Evolutionary conservation across 2,888 invertebrate genomes (phyloP), one percentile per base, ranked within the genome.

Genomic region (Gastrophysa polygoni): DNA sequence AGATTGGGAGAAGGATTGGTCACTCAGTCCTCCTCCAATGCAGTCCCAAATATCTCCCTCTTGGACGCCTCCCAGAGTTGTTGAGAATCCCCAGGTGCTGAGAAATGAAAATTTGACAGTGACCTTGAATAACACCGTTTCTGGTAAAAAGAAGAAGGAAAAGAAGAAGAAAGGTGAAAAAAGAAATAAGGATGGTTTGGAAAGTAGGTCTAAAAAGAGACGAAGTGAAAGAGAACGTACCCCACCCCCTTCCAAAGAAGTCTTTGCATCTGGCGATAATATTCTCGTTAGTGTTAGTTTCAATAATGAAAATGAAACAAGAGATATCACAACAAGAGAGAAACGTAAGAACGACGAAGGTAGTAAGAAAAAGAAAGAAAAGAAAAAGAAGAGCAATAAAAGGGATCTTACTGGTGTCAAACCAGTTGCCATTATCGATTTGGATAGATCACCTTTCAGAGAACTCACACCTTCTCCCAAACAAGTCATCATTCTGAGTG

Each of bases 281-380:
- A 95, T 96, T 74, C 86, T 96, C 67, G 95, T 96, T 10, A 95
- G 94, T 82, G 93, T 96, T 16, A 95, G 93, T 80, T 96, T 95
- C 81, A 91, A 91, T 78, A 92, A 92, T 72, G 87, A 86, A 69
- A 84, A 81, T 66, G 78, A 79, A 64, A 77, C 78, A 29, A 75
- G 81, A 60, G 77, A 78, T 59, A 74, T 79, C 11, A 74, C 75
- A 11, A 77, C 80, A 10, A 73, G 77, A 47, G 75, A 74, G 18
- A 76, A 75, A 2, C 83, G 84, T 10, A 81, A 83, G 6, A 75
- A 81, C 14, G 82, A 82, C 28, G 76, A 80, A 0, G 71, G 76
- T 11, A 76, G 71, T 52, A 72, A 59, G 66, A 17, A 71, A 62
- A 73, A 77, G n/a, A 83, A 70, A 79, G 83, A 66, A 80, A 81